Evolutionary conservation across 2,888 invertebrate species (phyloP), one percentile per base, ranked within the genome.

Genomic region (Lasiommata megera): DNA sequence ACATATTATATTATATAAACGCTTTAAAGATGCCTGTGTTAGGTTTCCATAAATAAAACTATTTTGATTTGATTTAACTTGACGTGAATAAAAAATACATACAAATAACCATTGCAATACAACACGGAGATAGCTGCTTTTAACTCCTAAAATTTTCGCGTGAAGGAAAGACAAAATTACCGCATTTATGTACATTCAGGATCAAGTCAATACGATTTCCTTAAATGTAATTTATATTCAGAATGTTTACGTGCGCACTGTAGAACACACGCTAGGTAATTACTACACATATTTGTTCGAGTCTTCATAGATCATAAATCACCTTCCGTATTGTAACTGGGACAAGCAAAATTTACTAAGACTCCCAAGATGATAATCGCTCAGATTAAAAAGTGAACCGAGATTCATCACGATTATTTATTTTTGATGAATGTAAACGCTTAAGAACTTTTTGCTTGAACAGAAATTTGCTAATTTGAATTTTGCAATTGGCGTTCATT

Each of bases 371-470:
- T 17, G 36, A 31, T 14, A 40, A 46, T 31, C 12, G 5, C 46
- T 31, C 23, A 11, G n/a, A 31, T 6, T 47, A 31, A 53, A 48
- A 48, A 47, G 41, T 41, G 14, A 18, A 23, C 23, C 5, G 6
- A 9, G 28, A 52, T 11, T 44, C 44, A 31, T 31, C 3, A 41
- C 31, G 14, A 66, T 56, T 54, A 36, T 62, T 53, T 63, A 56
- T 61, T 61, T 58, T 47, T 54, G 47, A 5, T 23, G 5, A 23
- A 23, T 5, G 48, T 68, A 68, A 67, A 64, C 62, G 60, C 61
- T 66, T 67, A 66, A 64, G 61, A 53, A 55, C 18, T 50, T 55
- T 69, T 69, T 70, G 63, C 67, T 55, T 61, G 51, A 41, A 63
- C 56, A 68, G 68, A 62, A n/a, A n/a, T n/a, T n/a, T n/a, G n/a